phyloP scores from a whole-genome alignment of 30 jellyfish, hydroid and myxozoan genomes.

The Hydractinia echinata region DNA sequence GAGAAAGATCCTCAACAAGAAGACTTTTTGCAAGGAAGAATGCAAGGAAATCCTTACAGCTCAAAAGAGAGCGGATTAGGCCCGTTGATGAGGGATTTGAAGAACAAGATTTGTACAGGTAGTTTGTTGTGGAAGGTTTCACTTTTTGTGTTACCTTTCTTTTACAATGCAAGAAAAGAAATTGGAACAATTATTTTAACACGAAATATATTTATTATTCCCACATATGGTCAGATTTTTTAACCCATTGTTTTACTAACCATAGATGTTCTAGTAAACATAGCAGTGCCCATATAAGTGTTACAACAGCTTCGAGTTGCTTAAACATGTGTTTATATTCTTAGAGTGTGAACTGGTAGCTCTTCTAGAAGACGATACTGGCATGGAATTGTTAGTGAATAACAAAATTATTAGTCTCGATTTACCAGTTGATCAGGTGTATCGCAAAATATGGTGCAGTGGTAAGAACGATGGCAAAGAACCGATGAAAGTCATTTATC shows the following conservation, averaged over 20 bases:
- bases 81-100: conserved; percentile 87
- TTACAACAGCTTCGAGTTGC: background rate
- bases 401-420: conserved; percentile 89
- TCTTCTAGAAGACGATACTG: conserved; percentile 89
- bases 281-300: too few relatives aligned
- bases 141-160: background rate
- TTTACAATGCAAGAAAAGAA: background rate
- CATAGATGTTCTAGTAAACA: too few relatives aligned
- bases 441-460: conserved; percentile 79
- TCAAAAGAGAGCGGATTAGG: conserved; percentile 69
- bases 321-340: background rate
- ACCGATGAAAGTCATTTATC: conserved; percentile 85
- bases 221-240: too few relatives aligned
- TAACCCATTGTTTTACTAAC: too few relatives aligned
- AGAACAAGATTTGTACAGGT: conserved; percentile 92
- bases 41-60: conserved; percentile 94
- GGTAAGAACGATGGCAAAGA: conserved; percentile 77
- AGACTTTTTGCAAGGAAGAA: conserved; percentile 88
- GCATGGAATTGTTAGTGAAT: conserved; percentile 95
- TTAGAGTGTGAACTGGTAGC: conserved; percentile 90
- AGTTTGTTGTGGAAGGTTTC: background rate
- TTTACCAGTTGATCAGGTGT: conserved; percentile 86
- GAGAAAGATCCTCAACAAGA: conserved; percentile 97
- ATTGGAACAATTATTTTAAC: background rate
- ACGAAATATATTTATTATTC: too few relatives aligned